phyloP scores from a whole-genome alignment of 2,888 invertebrate genomes.

The Chrysomela aeneicollis region DNA sequence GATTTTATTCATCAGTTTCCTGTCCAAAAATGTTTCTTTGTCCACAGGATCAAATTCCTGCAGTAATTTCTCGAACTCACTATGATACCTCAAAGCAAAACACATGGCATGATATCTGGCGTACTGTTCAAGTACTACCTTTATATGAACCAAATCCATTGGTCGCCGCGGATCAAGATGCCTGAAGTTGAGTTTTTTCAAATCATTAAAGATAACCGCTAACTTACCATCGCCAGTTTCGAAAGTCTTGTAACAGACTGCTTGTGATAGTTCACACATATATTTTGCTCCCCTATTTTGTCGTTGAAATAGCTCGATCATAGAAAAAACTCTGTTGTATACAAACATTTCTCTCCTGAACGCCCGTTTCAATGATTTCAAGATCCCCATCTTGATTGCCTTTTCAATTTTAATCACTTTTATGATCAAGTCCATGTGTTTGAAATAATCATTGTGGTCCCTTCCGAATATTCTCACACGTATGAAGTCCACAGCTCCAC shows the following conservation, averaged over 20 bases:
- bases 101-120: constrained; percentile 27
- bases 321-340: constrained; percentile 7
- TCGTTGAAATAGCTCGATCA: constrained; percentile 5
- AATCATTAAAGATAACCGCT: constrained; percentile 24
- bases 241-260: constrained; percentile 22
- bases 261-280: not conserved
- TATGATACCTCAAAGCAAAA: constrained; percentile 21
- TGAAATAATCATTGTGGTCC: constrained; percentile 5
- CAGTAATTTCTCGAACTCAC: constrained; percentile 14
- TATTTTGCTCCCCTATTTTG: not conserved
- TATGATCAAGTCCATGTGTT: constrained; percentile 15
- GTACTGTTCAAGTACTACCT: not conserved
- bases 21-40: constrained; percentile 13
- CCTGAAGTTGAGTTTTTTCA: constrained; percentile 20
- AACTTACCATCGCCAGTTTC: constrained; percentile 15
- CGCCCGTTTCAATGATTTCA: constrained; percentile 2
- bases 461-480: not conserved
- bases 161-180: not conserved
- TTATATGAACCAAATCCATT: not conserved
- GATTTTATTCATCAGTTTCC: constrained; percentile 6
- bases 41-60: constrained; percentile 6
- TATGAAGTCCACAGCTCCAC: not conserved
- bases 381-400: not conserved
- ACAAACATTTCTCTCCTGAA: constrained; percentile 26
- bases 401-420: constrained; percentile 12